Percentiles rank a stretch among this genome's conserved stretches.
Evolutionary conservation across 2,888 invertebrate species (phyloP).

Genomic region (Hesperia comma): DNA sequence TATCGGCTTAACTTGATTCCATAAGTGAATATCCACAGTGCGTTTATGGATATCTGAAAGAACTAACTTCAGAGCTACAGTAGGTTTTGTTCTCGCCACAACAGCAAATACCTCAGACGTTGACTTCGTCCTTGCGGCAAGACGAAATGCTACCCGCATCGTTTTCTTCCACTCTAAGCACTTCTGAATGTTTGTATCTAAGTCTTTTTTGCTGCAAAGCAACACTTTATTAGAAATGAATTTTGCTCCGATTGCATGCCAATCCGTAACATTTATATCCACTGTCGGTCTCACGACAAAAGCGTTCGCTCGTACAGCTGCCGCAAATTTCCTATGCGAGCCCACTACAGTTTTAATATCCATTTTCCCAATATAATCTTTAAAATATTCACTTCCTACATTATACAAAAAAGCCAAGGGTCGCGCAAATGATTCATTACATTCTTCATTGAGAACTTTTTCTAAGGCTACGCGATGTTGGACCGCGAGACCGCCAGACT

Average conservation of each 20-base stretch:
- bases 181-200: conserved; percentile 45
- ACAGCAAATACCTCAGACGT: conserved; percentile 45
- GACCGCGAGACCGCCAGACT: conserved; percentile 54
- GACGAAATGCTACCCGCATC: conserved; percentile 50
- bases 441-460: conserved; percentile 11
- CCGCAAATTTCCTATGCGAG: conserved; percentile 44
- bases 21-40: conserved; percentile 49
- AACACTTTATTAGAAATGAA: conserved; percentile 55
- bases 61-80: conserved; percentile 52
- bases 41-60: conserved; percentile 46
- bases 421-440: conserved; percentile 18
- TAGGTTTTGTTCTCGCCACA: conserved; percentile 51
- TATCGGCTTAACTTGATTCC: conserved; percentile 55
- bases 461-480: conserved; percentile 44
- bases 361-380: conserved; percentile 4
- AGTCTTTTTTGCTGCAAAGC: conserved; percentile 48
- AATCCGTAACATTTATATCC: conserved; percentile 51
- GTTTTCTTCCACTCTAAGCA: conserved; percentile 54
- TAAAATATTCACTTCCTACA: conserved; percentile 4
- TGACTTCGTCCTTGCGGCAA: conserved; percentile 50
- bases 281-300: conserved; percentile 54
- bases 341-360: conserved; percentile 38
- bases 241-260: conserved; percentile 57
- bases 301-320: conserved; percentile 54
- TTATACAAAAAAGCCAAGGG: conserved; percentile 13